phyloP scores from a whole-genome alignment of 2,113 vertebrate genomes.

The Halichoeres trimaculatus region DNA sequence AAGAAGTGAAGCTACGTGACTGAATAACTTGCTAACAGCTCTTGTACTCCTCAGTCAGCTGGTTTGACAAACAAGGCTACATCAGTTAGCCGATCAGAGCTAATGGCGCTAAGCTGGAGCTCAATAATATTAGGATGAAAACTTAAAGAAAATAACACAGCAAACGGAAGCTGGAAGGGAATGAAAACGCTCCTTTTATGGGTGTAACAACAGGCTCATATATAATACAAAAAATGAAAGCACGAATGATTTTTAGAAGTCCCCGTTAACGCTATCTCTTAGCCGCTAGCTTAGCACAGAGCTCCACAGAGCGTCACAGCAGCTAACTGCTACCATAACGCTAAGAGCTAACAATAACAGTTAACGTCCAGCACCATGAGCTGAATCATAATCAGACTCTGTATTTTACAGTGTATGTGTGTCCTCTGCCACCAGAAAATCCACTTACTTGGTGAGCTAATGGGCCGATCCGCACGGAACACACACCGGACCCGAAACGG shows the following conservation, averaged over 20 bases:
- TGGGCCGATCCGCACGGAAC: constrained; percentile 61
- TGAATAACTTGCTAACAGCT: background rate
- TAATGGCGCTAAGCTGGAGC: constrained; percentile 21
- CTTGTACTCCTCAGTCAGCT: constrained; percentile 26
- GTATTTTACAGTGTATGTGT: accelerated
- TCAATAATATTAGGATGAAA: accelerated
- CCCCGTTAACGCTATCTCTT: constrained; percentile 41
- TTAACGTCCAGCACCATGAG: background rate
- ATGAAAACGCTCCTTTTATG: no score
- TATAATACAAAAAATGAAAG: no score
- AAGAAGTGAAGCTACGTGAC: background rate
- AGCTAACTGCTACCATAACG: constrained; percentile 31
- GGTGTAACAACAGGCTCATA: no score
- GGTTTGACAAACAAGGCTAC: constrained; percentile 53
- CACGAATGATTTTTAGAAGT: no score
- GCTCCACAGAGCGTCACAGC: constrained; percentile 12
- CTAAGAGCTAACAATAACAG: constrained; percentile 72
- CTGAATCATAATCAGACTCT: background rate
- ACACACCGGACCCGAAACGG: constrained; percentile 43
- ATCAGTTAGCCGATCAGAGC: constrained; percentile 2
- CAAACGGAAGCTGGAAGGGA: no score
- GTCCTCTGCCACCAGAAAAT: accelerated
- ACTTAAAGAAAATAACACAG: background rate
- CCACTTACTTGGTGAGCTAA: constrained; percentile 75
- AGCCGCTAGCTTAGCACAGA: constrained; percentile 34